phyloP scores from a whole-genome alignment of 2,113 vertebrate species.

The Thymallus thymallus region DNA sequence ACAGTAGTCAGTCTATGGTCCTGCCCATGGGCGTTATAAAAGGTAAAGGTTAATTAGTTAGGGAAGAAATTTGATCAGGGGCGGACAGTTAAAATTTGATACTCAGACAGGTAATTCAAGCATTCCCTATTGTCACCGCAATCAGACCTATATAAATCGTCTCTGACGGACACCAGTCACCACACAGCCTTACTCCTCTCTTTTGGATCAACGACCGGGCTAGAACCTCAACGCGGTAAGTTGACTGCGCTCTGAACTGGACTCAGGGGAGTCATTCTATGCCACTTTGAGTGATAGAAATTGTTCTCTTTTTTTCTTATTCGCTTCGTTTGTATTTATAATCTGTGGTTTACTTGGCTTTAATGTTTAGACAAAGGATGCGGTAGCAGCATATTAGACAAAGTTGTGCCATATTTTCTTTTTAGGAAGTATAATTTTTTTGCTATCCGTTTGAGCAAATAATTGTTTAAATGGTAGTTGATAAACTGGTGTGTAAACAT shows the following conservation, averaged over 20 bases:
- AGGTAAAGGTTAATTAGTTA: constrained; percentile 93
- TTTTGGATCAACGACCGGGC: constrained; percentile 64
- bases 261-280: not conserved
- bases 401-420: too few species aligned
- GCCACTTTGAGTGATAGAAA: not conserved
- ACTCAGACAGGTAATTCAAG: constrained; percentile 90
- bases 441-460: too few species aligned
- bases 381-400: too few species aligned
- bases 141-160: constrained; percentile 91
- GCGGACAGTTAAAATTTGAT: constrained; percentile 87
- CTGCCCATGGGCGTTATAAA: constrained; percentile 79
- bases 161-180: constrained; percentile 63
- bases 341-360: not conserved
- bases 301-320: not conserved
- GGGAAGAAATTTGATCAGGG: constrained; percentile 85
- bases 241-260: not conserved
- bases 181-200: constrained; percentile 66
- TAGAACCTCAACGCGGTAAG: constrained; percentile 66
- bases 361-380: too few species aligned
- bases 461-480: too few species aligned
- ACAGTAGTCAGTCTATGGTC: constrained; percentile 6
- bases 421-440: too few species aligned
- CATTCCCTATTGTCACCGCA: constrained; percentile 81
- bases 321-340: not conserved
- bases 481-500: too few species aligned